Evolutionary conservation across 2,797 vertebrate genomes (phyloP), one percentile per base, ranked within the genome.

Genomic region (Echeneis naucrates): DNA sequence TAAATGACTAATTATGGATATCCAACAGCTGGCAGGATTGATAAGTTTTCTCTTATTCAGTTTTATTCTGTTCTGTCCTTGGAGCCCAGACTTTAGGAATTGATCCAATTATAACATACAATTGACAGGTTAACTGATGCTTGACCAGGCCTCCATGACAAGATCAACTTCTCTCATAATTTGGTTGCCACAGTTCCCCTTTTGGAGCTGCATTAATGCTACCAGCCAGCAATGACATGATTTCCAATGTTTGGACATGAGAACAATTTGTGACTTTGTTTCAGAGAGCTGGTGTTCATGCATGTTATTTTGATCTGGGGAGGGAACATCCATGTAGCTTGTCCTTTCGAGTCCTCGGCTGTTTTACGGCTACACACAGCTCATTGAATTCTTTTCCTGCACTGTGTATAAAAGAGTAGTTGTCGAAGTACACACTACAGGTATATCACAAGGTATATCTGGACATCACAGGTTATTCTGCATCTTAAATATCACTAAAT

Each of bases 121-220:
- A 64, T 10, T 62, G 70, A 74, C 61, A 72, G 74, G 32, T 52
- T 52, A 58, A 73, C 54, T 62, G 57, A 72, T 75, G 69, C 47
- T 65, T 74, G 57, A 40, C 42, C 23, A 40, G 58, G 54, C 55
- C 55, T 69, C 37, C 54, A 40, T n/a, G n/a, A 40, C 54, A 54
- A 72, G 32, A 80, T 68, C 59, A 81, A 68, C 70, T 65, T 58
- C 48, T 78, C 53, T 78, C 60, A 56, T 35, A 64, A 77, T 76
- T 57, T 14, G 48, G 69, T 81, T 87, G 74, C 83, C 84, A 80
- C 77, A 54, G 58, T 59, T 65, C 50, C 27, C n/a, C 52, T 69
- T 35, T 60, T 57, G 37, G n/a, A 2, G 61, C 38, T 59, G 44
- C 68, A 74, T 77, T 76, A 50, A 72, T 62, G 21, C 56, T 58